phyloP scores from a whole-genome alignment of 2,113 vertebrate genomes.

The Plectropomus leopardus region DNA sequence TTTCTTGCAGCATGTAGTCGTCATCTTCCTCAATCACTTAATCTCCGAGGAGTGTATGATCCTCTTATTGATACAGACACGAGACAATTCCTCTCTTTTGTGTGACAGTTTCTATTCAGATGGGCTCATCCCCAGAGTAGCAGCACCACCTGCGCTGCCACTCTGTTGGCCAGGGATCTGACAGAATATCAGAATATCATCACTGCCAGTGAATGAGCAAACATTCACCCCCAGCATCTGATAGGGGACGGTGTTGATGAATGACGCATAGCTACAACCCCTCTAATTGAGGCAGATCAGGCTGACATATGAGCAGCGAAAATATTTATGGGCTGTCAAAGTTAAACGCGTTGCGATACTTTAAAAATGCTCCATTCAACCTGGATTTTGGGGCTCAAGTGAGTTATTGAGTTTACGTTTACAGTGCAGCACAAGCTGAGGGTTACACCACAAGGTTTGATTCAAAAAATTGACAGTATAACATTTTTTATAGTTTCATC shows the following conservation, averaged over 20 bases:
- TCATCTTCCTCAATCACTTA: conserved; percentile 30
- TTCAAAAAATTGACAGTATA: conserved; percentile 5
- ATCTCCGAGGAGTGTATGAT: conserved; percentile 42
- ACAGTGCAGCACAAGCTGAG: background rate
- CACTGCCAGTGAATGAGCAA: conserved; percentile 69
- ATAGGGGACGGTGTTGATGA: conserved; percentile 72
- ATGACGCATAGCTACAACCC: conserved; percentile 70
- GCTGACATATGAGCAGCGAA: conserved; percentile 61
- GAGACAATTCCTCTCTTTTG: conserved; percentile 53
- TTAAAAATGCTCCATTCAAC: conserved; percentile 8
- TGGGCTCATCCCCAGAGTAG: conserved; percentile 48
- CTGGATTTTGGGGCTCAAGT: background rate
- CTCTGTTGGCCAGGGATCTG: conserved; percentile 72
- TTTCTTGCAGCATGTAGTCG: background rate
- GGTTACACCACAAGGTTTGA: conserved; percentile 4
- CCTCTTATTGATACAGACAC: conserved; percentile 54
- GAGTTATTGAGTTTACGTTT: background rate
- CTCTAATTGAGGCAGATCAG: conserved; percentile 72
- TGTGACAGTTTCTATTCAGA: conserved; percentile 53
- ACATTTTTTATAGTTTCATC: conserved; percentile 31
- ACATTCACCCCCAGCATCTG: conserved; percentile 74
- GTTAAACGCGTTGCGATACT: conserved; percentile 32
- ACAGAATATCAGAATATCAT: conserved; percentile 70
- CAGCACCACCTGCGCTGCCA: conserved; percentile 65
- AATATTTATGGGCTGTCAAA: conserved; percentile 61